phyloP scores from a whole-genome alignment of 1,140 invertebrate species.

The Bombus huntii region DNA sequence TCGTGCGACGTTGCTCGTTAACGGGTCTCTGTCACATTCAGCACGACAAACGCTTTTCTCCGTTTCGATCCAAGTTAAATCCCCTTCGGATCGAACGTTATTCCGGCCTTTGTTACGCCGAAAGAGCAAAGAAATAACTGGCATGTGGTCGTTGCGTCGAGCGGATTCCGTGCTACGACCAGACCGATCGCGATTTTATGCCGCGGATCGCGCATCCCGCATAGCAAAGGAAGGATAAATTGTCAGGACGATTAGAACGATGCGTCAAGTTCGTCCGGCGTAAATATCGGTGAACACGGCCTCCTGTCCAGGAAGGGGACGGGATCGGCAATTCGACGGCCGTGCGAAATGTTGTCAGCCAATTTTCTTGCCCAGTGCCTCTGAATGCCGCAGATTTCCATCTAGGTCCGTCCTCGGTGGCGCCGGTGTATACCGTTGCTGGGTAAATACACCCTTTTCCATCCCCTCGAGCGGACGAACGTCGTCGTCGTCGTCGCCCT shows the following conservation, averaged over 20 bases:
- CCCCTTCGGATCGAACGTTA: too few species aligned
- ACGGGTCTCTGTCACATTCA: constrained; percentile 1
- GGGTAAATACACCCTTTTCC: constrained; percentile 79
- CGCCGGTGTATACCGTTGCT: constrained; percentile 70
- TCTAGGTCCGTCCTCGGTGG: constrained; percentile 76
- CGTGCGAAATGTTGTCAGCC: constrained; percentile 82
- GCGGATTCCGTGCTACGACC: not conserved
- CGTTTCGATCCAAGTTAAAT: not conserved
- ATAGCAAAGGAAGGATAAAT: not conserved
- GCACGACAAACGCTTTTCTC: not conserved
- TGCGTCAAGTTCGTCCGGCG: constrained; percentile 44
- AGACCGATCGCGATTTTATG: not conserved
- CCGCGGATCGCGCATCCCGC: not conserved
- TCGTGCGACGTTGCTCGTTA: constrained; percentile 24
- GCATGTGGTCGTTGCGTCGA: too few species aligned
- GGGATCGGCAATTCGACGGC: constrained; percentile 75
- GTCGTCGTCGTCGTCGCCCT: constrained; percentile 50
- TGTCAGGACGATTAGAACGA: constrained; percentile 32
- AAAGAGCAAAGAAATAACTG: too few species aligned
- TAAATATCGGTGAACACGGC: constrained; percentile 59
- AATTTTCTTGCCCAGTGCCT: constrained; percentile 83
- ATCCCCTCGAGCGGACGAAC: constrained; percentile 63
- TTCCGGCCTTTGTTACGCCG: not conserved
- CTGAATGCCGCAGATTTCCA: constrained; percentile 83
- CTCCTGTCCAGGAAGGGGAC: constrained; percentile 20